Evolutionary conservation across 2,888 invertebrate genomes (phyloP).

Genomic region (Diogma glabrata): DNA sequence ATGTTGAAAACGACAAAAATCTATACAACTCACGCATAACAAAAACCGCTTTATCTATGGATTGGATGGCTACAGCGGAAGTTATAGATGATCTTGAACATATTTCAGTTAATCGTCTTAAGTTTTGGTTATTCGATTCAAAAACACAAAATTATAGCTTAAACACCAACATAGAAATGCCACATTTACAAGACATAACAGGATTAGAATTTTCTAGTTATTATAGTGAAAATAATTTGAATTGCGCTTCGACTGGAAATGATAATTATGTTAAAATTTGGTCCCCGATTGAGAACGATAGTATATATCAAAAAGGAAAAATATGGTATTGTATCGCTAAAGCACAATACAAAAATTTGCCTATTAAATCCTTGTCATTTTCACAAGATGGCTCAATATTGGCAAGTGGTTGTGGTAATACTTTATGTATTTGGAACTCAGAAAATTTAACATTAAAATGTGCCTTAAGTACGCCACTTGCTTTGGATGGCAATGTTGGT

Average conservation of each 20-base stretch:
- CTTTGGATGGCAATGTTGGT: conserved; percentile 28
- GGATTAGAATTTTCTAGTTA: conserved; percentile 46
- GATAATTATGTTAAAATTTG: conserved; percentile 63
- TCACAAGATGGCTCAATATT: conserved; percentile 66
- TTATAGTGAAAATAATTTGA: conserved; percentile 38
- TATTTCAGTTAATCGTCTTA: conserved; percentile 51
- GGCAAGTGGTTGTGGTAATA: conserved; percentile 53
- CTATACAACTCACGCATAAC: conserved; percentile 55
- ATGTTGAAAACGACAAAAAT: conserved; percentile 45
- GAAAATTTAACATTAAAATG: conserved; percentile 45
- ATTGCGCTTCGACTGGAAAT: conserved; percentile 52
- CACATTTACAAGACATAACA: conserved; percentile 51
- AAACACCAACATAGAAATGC: conserved; percentile 61
- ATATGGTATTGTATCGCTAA: conserved; percentile 54
- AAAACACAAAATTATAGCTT: conserved; percentile 47
- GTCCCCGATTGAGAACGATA: conserved; percentile 30
- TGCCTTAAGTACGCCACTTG: conserved; percentile 35
- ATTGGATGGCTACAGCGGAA: conserved; percentile 67
- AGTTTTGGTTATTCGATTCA: conserved; percentile 59
- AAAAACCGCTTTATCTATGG: conserved; percentile 50
- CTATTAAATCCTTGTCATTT: conserved; percentile 48
- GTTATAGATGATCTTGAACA: conserved; percentile 46
- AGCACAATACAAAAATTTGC: conserved; percentile 48
- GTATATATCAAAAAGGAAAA: conserved; percentile 22
- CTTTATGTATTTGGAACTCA: conserved; percentile 58